Conservation (phyloP, 2,888 invertebrate species). For the Anarsia innoxiella region DNA sequence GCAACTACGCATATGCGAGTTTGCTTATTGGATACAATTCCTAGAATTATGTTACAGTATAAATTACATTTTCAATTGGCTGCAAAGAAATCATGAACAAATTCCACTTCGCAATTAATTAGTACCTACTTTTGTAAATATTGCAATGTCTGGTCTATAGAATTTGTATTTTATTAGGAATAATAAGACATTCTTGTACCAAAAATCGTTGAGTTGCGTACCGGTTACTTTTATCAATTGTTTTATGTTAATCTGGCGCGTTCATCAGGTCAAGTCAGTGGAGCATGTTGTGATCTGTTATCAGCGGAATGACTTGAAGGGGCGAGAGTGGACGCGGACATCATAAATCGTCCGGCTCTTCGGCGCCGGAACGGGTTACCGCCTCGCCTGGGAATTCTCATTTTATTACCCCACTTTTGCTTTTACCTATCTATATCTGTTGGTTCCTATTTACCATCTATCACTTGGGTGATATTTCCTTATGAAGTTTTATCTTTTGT, state of each 20-base stretch:
- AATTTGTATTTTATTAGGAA: no score
- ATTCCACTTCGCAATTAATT: no score
- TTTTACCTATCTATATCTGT: no score
- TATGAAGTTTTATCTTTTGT: no score
- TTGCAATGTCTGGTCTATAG: no score
- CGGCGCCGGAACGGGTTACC: constrained; percentile 38
- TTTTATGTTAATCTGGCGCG: not conserved
- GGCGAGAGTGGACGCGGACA: constrained; percentile 32
- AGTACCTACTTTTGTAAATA: not conserved
- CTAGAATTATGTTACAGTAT: constrained; percentile 27
- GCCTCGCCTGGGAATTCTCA: constrained; percentile 37
- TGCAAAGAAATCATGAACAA: no score
- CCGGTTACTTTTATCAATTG: not conserved
- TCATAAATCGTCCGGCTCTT: constrained; percentile 42
- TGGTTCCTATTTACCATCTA: no score
- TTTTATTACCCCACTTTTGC: constrained; percentile 63
- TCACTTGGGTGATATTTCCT: no score
- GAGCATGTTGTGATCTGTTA: constrained; percentile 11
- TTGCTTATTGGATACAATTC: constrained; percentile 41
- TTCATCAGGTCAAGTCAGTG: constrained; percentile 5
- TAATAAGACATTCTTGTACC: no score
- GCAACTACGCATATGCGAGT: constrained; percentile 39
- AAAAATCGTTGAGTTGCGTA: no score
- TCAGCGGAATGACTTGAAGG: constrained; percentile 22
- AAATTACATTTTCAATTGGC: no score